Conservation (phyloP, 2,797 vertebrate species). For the Argentina silus region DNA sequence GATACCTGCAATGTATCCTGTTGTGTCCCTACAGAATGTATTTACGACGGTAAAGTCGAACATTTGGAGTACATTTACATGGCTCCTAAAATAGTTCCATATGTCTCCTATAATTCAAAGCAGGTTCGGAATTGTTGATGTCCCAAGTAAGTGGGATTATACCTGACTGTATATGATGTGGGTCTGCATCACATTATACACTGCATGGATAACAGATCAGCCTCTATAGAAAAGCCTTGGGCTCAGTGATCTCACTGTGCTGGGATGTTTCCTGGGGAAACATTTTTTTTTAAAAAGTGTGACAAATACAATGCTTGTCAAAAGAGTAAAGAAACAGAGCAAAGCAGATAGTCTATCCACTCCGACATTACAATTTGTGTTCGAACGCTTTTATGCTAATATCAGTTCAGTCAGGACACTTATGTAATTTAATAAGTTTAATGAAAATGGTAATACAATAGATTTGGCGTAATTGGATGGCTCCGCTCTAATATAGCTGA, state of each 20-base stretch:
- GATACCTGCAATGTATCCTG: neutral
- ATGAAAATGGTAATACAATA: too few relatives aligned
- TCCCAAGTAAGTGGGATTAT: neutral
- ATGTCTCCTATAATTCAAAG: constrained; percentile 27
- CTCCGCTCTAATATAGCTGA: too few relatives aligned
- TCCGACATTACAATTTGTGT: too few relatives aligned
- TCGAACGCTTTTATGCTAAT: too few relatives aligned
- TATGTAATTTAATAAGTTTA: too few relatives aligned
- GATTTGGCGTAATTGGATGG: too few relatives aligned
- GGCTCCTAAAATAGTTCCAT: constrained; percentile 23
- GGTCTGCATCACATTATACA: neutral
- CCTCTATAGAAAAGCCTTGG: neutral
- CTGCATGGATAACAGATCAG: neutral
- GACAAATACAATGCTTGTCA: too few relatives aligned
- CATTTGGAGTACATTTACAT: constrained; percentile 24
- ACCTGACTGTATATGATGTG: neutral
- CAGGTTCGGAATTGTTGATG: neutral
- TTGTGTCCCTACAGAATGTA: constrained; percentile 5
- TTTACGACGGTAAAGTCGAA: constrained; percentile 28
- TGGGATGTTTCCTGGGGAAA: neutral
- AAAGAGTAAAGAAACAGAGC: too few relatives aligned
- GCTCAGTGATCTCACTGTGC: neutral
- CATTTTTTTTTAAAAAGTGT: neutral
- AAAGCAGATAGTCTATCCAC: too few relatives aligned
- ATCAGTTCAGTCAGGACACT: too few relatives aligned